phyloP scores from a whole-genome alignment of 1,140 invertebrate species.

The Philotrypesis tridentata region DNA sequence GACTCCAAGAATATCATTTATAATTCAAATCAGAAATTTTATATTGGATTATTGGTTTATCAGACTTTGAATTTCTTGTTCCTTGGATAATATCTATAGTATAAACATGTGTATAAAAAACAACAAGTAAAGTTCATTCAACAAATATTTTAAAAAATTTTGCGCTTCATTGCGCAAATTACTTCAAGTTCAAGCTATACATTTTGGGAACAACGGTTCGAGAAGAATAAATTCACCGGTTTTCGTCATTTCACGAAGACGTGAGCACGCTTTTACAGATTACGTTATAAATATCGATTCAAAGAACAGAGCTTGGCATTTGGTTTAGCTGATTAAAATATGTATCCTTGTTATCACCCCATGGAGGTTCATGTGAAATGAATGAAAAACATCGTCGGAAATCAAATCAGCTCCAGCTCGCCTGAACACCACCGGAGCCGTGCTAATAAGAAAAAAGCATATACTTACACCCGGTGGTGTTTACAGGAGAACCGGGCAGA shows the following conservation, averaged over 20 bases:
- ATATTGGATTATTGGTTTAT: constrained; percentile 17
- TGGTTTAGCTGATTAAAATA: neutral
- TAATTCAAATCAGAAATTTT: constrained; percentile 19
- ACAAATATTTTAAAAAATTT: constrained; percentile 38
- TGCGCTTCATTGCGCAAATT: constrained; percentile 9
- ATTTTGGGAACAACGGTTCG: neutral
- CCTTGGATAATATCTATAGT: neutral
- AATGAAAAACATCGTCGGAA: too few relatives aligned
- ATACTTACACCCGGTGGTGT: too few relatives aligned
- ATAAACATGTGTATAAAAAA: constrained; percentile 38
- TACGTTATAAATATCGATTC: neutral
- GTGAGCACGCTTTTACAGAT: neutral
- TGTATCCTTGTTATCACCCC: too few relatives aligned
- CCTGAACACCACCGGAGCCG: too few relatives aligned
- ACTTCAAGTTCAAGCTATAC: constrained; percentile 22
- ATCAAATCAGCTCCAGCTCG: too few relatives aligned
- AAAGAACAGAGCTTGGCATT: neutral
- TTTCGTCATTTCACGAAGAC: neutral
- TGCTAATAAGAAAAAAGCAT: too few relatives aligned
- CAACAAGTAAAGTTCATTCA: constrained; percentile 26
- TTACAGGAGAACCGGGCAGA: too few relatives aligned
- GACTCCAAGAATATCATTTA: neutral
- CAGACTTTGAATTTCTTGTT: constrained; percentile 43
- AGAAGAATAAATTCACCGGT: neutral
- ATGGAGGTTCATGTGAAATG: too few relatives aligned